Percentiles rank a stretch among this genome's conserved stretches.
These are phyloP conservation scores for Cyrtonyx montezumae DNA, from an alignment of 2,113 vertebrate species.

Conservation along the genomic window DNA sequence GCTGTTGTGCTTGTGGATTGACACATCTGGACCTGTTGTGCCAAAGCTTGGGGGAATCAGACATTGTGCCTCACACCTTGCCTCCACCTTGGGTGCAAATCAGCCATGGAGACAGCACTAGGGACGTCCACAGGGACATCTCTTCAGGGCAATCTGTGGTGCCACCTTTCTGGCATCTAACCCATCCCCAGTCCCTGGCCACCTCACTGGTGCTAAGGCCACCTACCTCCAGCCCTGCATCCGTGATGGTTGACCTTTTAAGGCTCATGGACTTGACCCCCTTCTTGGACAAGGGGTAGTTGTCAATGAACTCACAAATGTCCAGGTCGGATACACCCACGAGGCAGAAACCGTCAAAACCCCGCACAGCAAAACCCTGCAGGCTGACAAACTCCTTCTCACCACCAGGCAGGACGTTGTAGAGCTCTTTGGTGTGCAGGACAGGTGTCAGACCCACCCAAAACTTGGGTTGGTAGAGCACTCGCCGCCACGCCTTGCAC, in stretches of 20 bases:
- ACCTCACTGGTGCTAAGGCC: accelerated
- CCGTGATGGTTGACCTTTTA: conserved; percentile 98
- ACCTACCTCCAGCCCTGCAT: conserved; percentile 95
- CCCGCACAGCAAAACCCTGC: conserved; percentile 93
- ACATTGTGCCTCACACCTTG: background rate
- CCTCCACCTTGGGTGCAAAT: background rate
- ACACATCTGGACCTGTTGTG: background rate
- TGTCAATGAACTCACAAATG: conserved; percentile 99
- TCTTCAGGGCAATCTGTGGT: background rate
- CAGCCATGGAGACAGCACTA: background rate
- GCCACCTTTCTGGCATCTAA: background rate
- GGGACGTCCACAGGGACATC: background rate
- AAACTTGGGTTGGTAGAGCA: conserved; percentile 99
- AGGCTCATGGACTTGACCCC: conserved; percentile 97
- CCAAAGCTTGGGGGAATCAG: background rate
- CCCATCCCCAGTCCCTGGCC: accelerated
- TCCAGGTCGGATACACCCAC: conserved; percentile 98
- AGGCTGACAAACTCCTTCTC: conserved; percentile 98
- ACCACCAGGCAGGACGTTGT: conserved; percentile 86
- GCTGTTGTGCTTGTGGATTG: background rate
- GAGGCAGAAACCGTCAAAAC: conserved; percentile 96
- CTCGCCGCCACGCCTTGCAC: conserved; percentile 95
- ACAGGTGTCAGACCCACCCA: conserved; percentile 96
- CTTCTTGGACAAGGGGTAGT: conserved; percentile 98
- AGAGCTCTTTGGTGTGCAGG: conserved; percentile 97